These are phyloP conservation scores for Chrysolina oricalcia DNA, from an alignment of 2,888 invertebrate genomes.

Conservation along the genomic window DNA sequence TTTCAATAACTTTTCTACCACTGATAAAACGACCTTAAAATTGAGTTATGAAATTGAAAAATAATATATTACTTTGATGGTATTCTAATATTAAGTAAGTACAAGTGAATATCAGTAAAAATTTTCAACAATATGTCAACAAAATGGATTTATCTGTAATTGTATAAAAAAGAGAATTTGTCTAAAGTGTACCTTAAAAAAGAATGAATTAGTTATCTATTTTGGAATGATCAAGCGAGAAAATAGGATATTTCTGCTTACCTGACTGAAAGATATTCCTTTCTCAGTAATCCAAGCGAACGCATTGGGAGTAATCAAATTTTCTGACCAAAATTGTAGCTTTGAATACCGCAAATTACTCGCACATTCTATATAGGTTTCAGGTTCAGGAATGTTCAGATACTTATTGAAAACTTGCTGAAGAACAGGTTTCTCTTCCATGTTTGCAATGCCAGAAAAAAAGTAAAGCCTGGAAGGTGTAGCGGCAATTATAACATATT, in stretches of 20 bases:
- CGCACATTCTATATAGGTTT: slow-evolving; percentile 81
- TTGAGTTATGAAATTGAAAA: no score
- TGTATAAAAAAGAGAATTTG: no score
- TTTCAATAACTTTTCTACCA: no score
- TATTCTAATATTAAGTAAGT: no score
- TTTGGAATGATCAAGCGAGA: not conserved
- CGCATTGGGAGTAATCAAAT: slow-evolving; percentile 80
- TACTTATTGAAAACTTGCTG: slow-evolving; percentile 87
- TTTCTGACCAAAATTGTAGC: slow-evolving; percentile 84
- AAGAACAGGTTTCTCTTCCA: slow-evolving; percentile 86
- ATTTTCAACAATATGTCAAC: no score
- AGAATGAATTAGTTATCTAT: no score
- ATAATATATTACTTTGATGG: no score
- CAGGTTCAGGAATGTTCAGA: slow-evolving; percentile 81
- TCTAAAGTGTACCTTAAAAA: no score
- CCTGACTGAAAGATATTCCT: slow-evolving; percentile 87
- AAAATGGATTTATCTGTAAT: no score
- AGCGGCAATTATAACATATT: slow-evolving; percentile 88
- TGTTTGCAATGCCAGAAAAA: slow-evolving; percentile 85
- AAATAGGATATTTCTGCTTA: slow-evolving; percentile 64
- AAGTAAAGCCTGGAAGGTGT: slow-evolving; percentile 90
- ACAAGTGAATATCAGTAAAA: no score
- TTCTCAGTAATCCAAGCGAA: slow-evolving; percentile 93
- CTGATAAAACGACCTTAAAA: no score
- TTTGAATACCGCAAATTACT: slow-evolving; percentile 81